phyloP scores from a whole-genome alignment of 2,888 invertebrate genomes.

The Tinea pellionella region DNA sequence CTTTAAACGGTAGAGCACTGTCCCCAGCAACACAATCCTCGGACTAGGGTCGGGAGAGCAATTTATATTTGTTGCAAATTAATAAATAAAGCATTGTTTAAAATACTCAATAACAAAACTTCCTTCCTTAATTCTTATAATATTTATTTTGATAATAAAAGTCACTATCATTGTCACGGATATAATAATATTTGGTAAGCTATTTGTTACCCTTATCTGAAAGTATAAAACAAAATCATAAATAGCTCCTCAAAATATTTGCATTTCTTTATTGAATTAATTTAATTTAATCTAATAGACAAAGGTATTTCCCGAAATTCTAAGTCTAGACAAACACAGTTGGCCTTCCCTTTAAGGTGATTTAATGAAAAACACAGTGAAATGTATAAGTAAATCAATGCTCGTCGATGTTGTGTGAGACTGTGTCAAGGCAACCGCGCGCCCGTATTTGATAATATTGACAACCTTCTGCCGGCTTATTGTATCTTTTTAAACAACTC shows the following conservation, averaged over 20 bases:
- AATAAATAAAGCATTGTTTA: too few relatives aligned
- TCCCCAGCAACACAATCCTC: too few relatives aligned
- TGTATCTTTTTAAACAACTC: not conserved
- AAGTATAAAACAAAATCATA: too few relatives aligned
- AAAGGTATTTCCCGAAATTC: slow-evolving; percentile 12
- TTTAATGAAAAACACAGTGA: slow-evolving; percentile 38
- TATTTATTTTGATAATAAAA: not conserved
- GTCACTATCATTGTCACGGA: slow-evolving; percentile 2
- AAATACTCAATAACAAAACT: too few relatives aligned
- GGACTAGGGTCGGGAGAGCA: too few relatives aligned
- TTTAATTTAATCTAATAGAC: too few relatives aligned
- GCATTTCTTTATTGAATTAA: too few relatives aligned
- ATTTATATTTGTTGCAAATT: too few relatives aligned
- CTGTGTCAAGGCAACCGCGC: slow-evolving; percentile 46
- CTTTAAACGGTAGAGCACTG: too few relatives aligned
- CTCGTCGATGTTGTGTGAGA: slow-evolving; percentile 32
- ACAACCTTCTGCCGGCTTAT: slow-evolving; percentile 32
- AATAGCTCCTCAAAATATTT: too few relatives aligned
- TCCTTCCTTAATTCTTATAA: too few relatives aligned
- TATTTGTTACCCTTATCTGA: too few relatives aligned
- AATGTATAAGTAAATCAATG: slow-evolving; percentile 26
- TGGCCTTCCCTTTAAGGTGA: slow-evolving; percentile 38
- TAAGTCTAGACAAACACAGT: slow-evolving; percentile 32
- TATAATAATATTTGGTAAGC: not conserved
- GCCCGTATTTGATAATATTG: slow-evolving; percentile 56